Conservation (phyloP, 2,113 vertebrate genomes). For the Thryonomys swinderianus region DNA sequence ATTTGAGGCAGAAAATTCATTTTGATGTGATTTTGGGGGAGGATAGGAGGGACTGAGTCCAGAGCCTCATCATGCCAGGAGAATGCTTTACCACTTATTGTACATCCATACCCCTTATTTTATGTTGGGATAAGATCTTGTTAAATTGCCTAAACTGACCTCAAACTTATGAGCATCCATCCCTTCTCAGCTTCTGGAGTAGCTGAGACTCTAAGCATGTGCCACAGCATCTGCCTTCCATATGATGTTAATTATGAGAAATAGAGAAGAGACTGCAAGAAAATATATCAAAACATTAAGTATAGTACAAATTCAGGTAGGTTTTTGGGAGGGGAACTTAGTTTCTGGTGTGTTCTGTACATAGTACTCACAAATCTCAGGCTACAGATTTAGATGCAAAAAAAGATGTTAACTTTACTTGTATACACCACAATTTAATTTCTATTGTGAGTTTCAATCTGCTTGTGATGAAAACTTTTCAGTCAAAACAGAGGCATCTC, state of each 20-base stretch:
- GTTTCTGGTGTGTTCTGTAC: background rate
- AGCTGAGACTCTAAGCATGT: too few species aligned
- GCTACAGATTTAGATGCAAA: background rate
- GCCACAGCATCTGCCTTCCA: too few species aligned
- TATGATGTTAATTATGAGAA: background rate
- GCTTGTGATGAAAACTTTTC: background rate
- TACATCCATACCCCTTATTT: too few species aligned
- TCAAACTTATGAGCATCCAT: too few species aligned
- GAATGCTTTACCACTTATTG: too few species aligned
- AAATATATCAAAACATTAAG: background rate
- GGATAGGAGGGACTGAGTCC: too few species aligned
- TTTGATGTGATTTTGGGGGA: background rate
- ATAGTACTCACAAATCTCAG: background rate
- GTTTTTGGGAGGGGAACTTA: rapidly evolving
- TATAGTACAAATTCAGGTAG: background rate
- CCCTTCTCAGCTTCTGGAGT: too few species aligned
- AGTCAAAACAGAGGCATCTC: background rate
- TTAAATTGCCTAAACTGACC: too few species aligned
- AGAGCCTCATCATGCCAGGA: too few species aligned
- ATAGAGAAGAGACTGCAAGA: background rate
- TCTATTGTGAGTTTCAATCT: background rate
- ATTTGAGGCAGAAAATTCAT: background rate
- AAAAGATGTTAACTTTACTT: background rate
- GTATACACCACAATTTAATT: background rate
- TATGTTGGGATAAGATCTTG: too few species aligned